Evolutionary conservation across 1,140 invertebrate genomes (phyloP).

Genomic region (Drosophila sturtevanti): DNA sequence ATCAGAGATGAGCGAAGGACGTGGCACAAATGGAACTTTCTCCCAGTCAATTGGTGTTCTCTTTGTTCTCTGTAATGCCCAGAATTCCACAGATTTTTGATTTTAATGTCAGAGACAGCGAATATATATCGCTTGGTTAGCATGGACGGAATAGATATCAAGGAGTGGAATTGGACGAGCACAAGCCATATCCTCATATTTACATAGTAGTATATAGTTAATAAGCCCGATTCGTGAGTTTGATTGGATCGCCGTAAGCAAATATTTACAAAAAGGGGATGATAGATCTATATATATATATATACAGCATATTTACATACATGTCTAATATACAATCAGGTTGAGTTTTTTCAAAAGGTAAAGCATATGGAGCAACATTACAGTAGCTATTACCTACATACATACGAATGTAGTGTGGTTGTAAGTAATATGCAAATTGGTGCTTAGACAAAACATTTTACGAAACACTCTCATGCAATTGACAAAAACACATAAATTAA

Average conservation of each 20-base stretch:
- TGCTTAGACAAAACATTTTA: neutral
- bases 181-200: slow-evolving; percentile 22
- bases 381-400: slow-evolving; percentile 25
- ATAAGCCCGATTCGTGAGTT: slow-evolving; percentile 5
- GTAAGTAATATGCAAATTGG: slow-evolving; percentile 59
- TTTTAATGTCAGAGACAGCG: slow-evolving; percentile 56
- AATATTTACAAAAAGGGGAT: neutral
- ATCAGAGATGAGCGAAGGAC: slow-evolving; percentile 91
- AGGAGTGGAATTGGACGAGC: slow-evolving; percentile 21
- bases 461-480: neutral
- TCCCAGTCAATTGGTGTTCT: slow-evolving; percentile 88
- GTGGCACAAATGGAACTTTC: slow-evolving; percentile 91
- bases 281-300: slow-evolving; percentile 35
- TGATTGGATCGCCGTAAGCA: slow-evolving; percentile 11
- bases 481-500: neutral
- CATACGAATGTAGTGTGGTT: slow-evolving; percentile 58
- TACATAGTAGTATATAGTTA: slow-evolving; percentile 9
- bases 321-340: too few relatives aligned
- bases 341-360: neutral
- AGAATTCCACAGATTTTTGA: slow-evolving; percentile 73
- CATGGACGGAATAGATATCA: slow-evolving; percentile 26
- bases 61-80: slow-evolving; percentile 87
- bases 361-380: slow-evolving; percentile 14
- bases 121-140: slow-evolving; percentile 40
- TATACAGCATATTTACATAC: too few relatives aligned